A percentile compares a stretch with the other conserved stretches of the same genome.
phyloP scores from a whole-genome alignment of 1,140 invertebrate species.

The Brachionus rubens region DNA sequence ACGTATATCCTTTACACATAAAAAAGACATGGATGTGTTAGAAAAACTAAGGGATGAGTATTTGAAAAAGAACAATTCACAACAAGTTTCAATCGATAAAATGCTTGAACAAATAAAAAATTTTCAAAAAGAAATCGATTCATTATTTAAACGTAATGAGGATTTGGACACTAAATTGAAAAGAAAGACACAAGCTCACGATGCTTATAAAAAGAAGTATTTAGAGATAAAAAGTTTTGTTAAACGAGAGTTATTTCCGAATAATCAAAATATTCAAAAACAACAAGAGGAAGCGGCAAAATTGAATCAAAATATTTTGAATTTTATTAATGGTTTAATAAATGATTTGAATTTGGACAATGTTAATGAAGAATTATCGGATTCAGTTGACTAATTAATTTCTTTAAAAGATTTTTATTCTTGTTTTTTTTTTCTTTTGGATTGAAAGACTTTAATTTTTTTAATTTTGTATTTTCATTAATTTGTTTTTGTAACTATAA shows the following conservation, averaged over 20 bases:
- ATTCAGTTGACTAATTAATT: too few species aligned
- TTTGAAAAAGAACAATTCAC: conserved; percentile 30
- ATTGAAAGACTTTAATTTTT: not conserved
- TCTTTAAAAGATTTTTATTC: too few species aligned
- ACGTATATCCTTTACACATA: not conserved
- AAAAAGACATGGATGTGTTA: conserved; percentile 2
- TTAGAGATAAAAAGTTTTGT: conserved; percentile 8
- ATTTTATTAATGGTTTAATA: conserved; percentile 31
- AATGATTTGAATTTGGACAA: conserved; percentile 1
- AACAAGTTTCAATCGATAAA: conserved; percentile 24
- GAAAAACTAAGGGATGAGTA: conserved; percentile 37
- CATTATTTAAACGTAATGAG: conserved; percentile 21
- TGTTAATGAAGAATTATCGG: not conserved
- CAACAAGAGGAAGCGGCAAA: conserved; percentile 8
- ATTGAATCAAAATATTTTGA: conserved; percentile 5
- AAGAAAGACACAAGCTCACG: not conserved
- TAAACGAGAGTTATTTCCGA: not conserved
- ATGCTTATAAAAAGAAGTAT: conserved; percentile 29
- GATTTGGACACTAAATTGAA: conserved; percentile 20
- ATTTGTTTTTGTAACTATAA: too few species aligned
- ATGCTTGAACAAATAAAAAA: conserved; percentile 36
- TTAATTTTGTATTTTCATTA: too few species aligned
- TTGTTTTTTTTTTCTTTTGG: too few species aligned
- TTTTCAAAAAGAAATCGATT: conserved; percentile 30
- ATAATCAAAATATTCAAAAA: conserved; percentile 11